phyloP scores from a whole-genome alignment of 1,140 invertebrate genomes.

The Hycleus phaleratus region DNA sequence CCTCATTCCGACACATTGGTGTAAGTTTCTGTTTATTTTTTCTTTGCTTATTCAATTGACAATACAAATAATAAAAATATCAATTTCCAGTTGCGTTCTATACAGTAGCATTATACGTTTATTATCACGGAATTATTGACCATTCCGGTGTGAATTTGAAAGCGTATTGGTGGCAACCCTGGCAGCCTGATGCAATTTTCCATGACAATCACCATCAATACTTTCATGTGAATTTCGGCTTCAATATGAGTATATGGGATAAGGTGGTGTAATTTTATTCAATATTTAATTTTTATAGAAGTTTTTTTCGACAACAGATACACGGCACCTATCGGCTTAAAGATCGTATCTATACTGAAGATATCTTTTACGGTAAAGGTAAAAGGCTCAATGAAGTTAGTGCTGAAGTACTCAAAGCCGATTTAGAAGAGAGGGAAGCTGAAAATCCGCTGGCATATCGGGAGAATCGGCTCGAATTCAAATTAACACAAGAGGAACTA shows the following conservation, averaged over 20 bases:
- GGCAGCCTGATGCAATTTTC: conserved; percentile 67
- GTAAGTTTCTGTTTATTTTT: conserved; percentile 45
- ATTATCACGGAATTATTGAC: conserved; percentile 67
- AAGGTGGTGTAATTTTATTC: conserved; percentile 41
- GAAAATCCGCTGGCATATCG: conserved; percentile 49
- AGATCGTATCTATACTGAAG: conserved; percentile 58
- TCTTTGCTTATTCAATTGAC: neutral
- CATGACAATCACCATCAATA: conserved; percentile 74
- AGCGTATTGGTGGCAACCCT: conserved; percentile 66
- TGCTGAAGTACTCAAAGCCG: conserved; percentile 41
- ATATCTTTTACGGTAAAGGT: conserved; percentile 55
- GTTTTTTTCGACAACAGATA: conserved; percentile 42
- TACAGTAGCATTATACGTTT: conserved; percentile 52
- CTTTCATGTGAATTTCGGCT: conserved; percentile 69
- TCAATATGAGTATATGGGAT: conserved; percentile 62
- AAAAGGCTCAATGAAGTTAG: conserved; percentile 44
- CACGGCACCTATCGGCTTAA: conserved; percentile 59
- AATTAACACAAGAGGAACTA: conserved; percentile 28
- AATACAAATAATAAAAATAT: neutral
- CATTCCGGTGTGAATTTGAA: conserved; percentile 71
- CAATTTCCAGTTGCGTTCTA: conserved; percentile 49
- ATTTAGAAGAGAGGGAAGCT: conserved; percentile 43
- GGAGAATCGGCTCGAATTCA: conserved; percentile 34
- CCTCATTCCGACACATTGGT: conserved; percentile 52
- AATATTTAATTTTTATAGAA: conserved; percentile 2